These are phyloP conservation scores for Imbricaverruca yamaguchii DNA, from an alignment of 2,888 invertebrate species.

Conservation along the genomic window DNA sequence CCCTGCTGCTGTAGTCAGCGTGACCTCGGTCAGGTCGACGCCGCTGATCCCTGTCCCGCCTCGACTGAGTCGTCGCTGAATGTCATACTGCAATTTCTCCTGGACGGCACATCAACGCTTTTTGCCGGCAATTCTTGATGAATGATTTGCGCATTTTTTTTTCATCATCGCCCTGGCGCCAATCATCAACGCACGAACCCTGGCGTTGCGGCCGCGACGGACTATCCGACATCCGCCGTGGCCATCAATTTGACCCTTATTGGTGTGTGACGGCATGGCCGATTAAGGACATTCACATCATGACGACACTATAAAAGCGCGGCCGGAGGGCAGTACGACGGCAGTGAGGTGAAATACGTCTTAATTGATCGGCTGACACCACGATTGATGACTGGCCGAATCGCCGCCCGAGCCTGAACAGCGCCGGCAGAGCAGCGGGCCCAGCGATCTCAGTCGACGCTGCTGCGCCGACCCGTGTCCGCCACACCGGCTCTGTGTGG, in stretches of 20 bases:
- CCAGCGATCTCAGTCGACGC: constrained; percentile 2
- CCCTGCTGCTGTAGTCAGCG: too few relatives aligned
- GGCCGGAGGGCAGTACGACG: constrained; percentile 2
- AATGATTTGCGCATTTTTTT: background rate
- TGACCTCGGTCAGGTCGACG: too few relatives aligned
- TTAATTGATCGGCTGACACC: constrained; percentile 20
- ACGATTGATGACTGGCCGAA: background rate
- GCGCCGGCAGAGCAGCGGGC: background rate
- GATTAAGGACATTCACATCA: constrained; percentile 22
- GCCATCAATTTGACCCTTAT: constrained; percentile 7
- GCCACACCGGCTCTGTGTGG: too few relatives aligned
- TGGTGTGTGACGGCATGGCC: constrained; percentile 21
- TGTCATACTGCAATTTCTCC: too few relatives aligned
- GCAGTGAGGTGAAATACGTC: constrained; percentile 16
- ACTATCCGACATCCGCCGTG: background rate
- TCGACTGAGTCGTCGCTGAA: too few relatives aligned
- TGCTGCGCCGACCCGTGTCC: too few relatives aligned
- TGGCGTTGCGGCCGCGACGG: background rate
- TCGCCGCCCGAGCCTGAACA: background rate
- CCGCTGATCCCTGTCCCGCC: too few relatives aligned
- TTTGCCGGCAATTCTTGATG: background rate
- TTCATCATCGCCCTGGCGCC: background rate
- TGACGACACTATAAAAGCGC: constrained; percentile 7
- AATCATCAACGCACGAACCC: constrained; percentile 12
- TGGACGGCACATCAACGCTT: too few relatives aligned